Evolutionary conservation across 2,797 vertebrate genomes (phyloP).

Genomic region (Trachops cirrhosus): DNA sequence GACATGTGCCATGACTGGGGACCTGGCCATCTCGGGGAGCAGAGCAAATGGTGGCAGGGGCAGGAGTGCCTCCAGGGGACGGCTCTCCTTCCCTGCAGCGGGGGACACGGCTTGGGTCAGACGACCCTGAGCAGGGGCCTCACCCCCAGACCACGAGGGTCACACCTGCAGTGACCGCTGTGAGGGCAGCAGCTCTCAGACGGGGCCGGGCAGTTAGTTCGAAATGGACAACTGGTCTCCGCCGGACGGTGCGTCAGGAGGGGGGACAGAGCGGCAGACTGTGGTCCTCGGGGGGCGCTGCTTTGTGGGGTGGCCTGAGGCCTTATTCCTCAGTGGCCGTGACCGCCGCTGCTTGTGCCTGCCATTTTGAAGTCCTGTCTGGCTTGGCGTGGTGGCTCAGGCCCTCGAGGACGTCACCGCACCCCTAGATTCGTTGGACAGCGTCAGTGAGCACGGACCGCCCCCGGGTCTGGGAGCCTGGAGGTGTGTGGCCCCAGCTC

Average conservation of each 20-base stretch:
- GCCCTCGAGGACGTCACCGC: not conserved
- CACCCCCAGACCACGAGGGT: accelerated
- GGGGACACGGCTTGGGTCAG: no score
- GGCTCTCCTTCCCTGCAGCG: accelerated
- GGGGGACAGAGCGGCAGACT: no score
- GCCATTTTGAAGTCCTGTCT: not conserved
- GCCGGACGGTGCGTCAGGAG: not conserved
- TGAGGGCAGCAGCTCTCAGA: not conserved
- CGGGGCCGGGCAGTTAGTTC: no score
- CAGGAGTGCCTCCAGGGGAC: accelerated
- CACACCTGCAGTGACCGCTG: no score
- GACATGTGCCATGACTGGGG: no score
- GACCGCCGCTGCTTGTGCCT: accelerated
- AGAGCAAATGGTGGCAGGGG: not conserved
- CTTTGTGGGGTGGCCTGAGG: not conserved
- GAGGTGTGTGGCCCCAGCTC: no score
- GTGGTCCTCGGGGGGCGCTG: no score
- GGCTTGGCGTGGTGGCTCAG: not conserved
- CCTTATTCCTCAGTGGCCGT: accelerated
- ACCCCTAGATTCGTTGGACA: not conserved
- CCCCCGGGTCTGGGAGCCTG: no score
- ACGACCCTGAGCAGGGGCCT: no score
- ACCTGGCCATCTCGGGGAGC: not conserved
- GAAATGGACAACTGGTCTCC: no score
- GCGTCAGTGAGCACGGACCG: accelerated